Percentiles rank a stretch among this genome's conserved stretches.
phyloP scores from a whole-genome alignment of 2,797 vertebrate species.

The Bradypus variegatus region DNA sequence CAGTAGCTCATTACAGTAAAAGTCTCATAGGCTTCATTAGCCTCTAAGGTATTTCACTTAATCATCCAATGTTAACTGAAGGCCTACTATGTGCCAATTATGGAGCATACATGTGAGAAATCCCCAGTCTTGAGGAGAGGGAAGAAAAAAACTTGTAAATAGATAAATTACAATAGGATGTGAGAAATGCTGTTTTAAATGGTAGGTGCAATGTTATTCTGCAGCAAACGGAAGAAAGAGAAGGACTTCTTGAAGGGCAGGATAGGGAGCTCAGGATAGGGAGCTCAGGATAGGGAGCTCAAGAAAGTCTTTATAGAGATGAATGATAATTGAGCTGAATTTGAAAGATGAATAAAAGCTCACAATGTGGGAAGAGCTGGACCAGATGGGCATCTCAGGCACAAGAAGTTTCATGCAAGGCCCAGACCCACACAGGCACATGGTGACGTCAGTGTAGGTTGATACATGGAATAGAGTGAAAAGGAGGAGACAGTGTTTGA shows the following conservation, averaged over 20 bases:
- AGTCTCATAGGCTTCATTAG: constrained; percentile 2
- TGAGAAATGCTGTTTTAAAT: constrained; percentile 10
- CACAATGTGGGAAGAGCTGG: background rate
- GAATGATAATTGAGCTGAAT: background rate
- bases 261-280: background rate
- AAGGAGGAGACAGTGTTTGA: background rate
- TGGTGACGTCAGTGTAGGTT: background rate
- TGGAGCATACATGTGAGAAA: background rate
- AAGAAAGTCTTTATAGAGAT: background rate
- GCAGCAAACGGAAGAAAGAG: background rate
- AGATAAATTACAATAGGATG: constrained; percentile 24
- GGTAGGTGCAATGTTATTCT: background rate
- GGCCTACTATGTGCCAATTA: background rate
- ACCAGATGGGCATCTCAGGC: background rate
- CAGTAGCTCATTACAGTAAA: background rate
- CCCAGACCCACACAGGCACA: background rate
- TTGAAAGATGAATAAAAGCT: background rate
- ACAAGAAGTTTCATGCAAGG: background rate
- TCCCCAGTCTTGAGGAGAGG: background rate
- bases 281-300: background rate
- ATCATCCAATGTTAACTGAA: background rate
- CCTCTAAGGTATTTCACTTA: background rate
- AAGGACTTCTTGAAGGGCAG: background rate
- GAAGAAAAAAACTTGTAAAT: background rate
- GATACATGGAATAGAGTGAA: background rate